These are phyloP conservation scores for Ectemnius lituratus DNA, from an alignment of 2,888 invertebrate species.

Conservation along the genomic window DNA sequence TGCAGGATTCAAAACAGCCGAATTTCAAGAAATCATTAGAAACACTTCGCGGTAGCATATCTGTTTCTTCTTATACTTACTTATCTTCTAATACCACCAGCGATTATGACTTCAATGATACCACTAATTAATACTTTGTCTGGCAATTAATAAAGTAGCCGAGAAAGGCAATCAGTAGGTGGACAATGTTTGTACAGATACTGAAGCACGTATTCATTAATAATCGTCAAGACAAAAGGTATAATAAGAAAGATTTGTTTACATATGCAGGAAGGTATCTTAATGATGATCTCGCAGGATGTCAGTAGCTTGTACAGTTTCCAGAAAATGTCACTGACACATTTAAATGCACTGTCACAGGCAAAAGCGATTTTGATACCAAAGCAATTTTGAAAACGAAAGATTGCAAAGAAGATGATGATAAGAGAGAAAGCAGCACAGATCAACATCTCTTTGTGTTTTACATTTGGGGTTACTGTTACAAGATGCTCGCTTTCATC, in stretches of 20 bases:
- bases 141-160: too few relatives aligned
- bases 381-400: neutral
- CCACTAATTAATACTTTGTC: too few relatives aligned
- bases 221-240: neutral
- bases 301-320: neutral
- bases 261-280: neutral
- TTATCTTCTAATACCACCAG: too few relatives aligned
- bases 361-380: neutral
- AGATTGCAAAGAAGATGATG: neutral
- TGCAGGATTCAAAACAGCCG: too few relatives aligned
- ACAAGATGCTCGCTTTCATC: neutral
- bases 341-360: neutral
- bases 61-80: too few relatives aligned
- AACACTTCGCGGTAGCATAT: too few relatives aligned
- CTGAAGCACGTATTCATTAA: too few relatives aligned
- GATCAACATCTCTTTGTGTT: neutral
- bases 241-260: neutral
- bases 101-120: too few relatives aligned
- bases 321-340: neutral
- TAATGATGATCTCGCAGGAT: neutral
- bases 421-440: neutral
- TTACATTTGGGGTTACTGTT: neutral
- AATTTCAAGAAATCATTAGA: too few relatives aligned
- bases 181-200: too few relatives aligned
- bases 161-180: too few relatives aligned